A percentile compares a stretch with the other conserved stretches of the same genome.
phyloP scores from a whole-genome alignment of 1,140 invertebrate species.

The Magallana gigas region DNA sequence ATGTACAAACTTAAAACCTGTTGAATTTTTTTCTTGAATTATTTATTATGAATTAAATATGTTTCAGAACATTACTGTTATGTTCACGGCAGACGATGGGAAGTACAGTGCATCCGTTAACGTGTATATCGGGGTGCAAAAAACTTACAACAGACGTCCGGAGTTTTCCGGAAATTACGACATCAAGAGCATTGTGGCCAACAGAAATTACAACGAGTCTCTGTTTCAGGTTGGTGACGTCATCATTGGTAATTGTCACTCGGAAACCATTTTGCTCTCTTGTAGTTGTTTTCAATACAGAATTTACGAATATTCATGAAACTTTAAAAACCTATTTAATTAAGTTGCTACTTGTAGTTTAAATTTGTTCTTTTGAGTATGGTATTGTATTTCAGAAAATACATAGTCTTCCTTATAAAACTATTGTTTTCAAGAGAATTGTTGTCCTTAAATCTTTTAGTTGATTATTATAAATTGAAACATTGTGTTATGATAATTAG shows the following conservation, averaged over 20 bases:
- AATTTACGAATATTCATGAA: too few relatives aligned
- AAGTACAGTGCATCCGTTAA: not conserved
- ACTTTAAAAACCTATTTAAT: too few relatives aligned
- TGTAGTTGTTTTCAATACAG: too few relatives aligned
- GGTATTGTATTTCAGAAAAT: too few relatives aligned
- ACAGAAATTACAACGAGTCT: constrained; percentile 26
- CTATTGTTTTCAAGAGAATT: too few relatives aligned
- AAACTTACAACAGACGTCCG: constrained; percentile 6
- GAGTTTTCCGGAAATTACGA: constrained; percentile 35
- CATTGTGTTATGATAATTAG: too few relatives aligned
- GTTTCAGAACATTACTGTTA: constrained; percentile 4
- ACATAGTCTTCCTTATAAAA: too few relatives aligned
- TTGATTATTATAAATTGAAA: too few relatives aligned
- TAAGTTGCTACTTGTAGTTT: too few relatives aligned
- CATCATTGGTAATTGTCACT: not conserved
- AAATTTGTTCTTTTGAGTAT: too few relatives aligned
- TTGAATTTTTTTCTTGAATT: not conserved
- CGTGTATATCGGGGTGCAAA: not conserved
- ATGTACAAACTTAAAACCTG: not conserved
- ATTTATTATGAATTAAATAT: not conserved
- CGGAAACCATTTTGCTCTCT: too few relatives aligned
- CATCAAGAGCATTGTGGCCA: constrained; percentile 33
- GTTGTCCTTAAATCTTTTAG: too few relatives aligned
- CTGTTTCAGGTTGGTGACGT: constrained; percentile 28
- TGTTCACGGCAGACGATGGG: constrained; percentile 31